These are phyloP conservation scores for human DNA, from an alignment of 2,113 vertebrate genomes.

Conservation along the genomic window GRCh38 chr1:181572001-181572500, in stretches of 20 bases:
- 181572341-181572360: not conserved
- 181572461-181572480: not conserved
- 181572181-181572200: not conserved
- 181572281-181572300: not conserved
- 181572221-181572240: not conserved
- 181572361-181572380: not conserved
- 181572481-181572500: not conserved
- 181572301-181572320: not conserved
- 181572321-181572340: not conserved
- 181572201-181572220: not conserved
- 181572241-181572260: not conserved
- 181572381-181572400: not conserved
- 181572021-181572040: not conserved
- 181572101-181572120: not conserved
- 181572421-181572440: not conserved
- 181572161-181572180: not conserved
- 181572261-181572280: not conserved
- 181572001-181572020: not conserved
- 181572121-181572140: not conserved
- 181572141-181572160: not conserved
- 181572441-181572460: not conserved
- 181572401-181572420: not conserved
- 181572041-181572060: not conserved
- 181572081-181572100: not conserved
- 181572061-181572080: not conserved